Base-by-base conservation (phyloP, 2,797 vertebrate genomes). In the Eremophila alpestris region DNA sequence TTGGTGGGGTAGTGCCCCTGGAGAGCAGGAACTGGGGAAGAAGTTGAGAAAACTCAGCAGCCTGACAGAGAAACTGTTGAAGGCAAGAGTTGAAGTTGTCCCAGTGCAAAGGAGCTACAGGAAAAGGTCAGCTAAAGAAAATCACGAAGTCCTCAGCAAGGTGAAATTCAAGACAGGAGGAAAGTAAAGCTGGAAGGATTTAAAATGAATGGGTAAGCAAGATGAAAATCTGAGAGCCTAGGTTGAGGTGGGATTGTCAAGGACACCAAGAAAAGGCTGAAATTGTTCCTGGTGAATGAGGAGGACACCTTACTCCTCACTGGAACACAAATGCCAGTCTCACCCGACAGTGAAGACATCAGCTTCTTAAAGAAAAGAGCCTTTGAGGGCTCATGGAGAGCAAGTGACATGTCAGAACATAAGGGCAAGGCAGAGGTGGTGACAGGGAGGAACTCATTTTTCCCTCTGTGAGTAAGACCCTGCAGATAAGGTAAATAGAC, bases 331-430 rank as follows among this genome's bases (percentile, higher is more conserved):
- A 5, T 65, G 18, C 40, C 3, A 7, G 38, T 69, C 58, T 38
- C 62, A 59, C 23, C 38, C 18, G 2, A 11, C 32, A 49, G 34
- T 0, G 0, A 78, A 48, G 63, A 63, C 26, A 45, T 36, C 48
- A 40, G 30, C 40, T 59, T 69, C 68, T 59, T 74, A 43, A 60
- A 68, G 55, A 76, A 87, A 29, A 16, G 11, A 83, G 40, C 16
- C 51, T 81, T 58, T 55, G 49, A 87, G 32, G 40, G 36, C 54
- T 68, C 4, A 1, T 12, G 36, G 41, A 64, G 41, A 52, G 9
- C 41, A 54, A 83, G 32, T 32, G 63, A 29, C 34, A 5, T 68
- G 78, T 56, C 38, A 22, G 73, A 90, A 62, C 21, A 59, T 26
- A 16, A 58, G 73, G 19, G 27, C 38, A 68, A 82, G 52, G 71